Evolutionary conservation across 2,888 invertebrate species (phyloP).

Genomic region (Folsomia candida): DNA sequence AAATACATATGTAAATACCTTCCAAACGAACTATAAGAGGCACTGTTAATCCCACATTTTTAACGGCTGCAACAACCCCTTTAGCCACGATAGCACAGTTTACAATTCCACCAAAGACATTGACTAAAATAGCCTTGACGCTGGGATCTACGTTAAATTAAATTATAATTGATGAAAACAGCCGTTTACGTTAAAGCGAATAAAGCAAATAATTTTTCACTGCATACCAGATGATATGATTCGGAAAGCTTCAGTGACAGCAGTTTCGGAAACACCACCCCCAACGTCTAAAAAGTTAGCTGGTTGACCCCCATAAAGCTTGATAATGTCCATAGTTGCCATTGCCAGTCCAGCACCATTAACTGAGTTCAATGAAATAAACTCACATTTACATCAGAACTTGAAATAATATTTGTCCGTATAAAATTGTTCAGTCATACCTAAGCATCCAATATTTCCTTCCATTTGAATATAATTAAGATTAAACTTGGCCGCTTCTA

Average conservation of each 20-base stretch:
- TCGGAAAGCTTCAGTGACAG: slow-evolving; percentile 88
- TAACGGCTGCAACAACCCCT: slow-evolving; percentile 87
- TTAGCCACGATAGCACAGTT: slow-evolving; percentile 96
- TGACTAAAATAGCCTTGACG: slow-evolving; percentile 92
- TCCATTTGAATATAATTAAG: slow-evolving; percentile 96
- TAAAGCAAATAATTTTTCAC: slow-evolving; percentile 43
- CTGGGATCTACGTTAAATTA: slow-evolving; percentile 69
- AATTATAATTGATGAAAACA: background rate
- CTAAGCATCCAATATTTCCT: slow-evolving; percentile 91
- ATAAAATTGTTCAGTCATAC: slow-evolving; percentile 53
- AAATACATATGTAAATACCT: slow-evolving; percentile 62
- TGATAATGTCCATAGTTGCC: slow-evolving; percentile 99
- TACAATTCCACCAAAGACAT: slow-evolving; percentile 98
- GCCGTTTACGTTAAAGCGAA: background rate
- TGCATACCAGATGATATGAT: slow-evolving; percentile 77
- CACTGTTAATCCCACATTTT: slow-evolving; percentile 72
- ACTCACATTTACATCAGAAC: background rate
- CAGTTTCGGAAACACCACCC: slow-evolving; percentile 89
- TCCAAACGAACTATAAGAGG: slow-evolving; percentile 92
- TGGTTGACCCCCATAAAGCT: slow-evolving; percentile 86
- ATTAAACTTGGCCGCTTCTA: slow-evolving; percentile 84
- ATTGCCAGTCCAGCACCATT: slow-evolving; percentile 99
- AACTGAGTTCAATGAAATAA: slow-evolving; percentile 59
- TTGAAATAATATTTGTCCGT: no score
- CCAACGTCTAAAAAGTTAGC: slow-evolving; percentile 99